Evolutionary conservation across 2,113 vertebrate genomes (phyloP).

Genomic region (Bucco capensis): DNA sequence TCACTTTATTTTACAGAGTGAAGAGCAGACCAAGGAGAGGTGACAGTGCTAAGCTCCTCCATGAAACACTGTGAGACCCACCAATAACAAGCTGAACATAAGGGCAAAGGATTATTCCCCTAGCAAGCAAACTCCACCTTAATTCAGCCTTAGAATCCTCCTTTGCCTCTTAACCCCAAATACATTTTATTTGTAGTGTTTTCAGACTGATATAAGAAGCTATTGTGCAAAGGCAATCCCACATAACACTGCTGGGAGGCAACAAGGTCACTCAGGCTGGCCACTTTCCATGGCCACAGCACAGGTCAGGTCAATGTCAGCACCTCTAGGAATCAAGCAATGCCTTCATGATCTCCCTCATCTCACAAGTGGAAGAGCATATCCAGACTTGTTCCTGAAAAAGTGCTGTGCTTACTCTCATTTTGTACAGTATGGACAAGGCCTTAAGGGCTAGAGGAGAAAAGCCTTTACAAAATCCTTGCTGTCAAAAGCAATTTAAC

Average conservation of each 20-base stretch:
- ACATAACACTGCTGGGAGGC: rapidly evolving
- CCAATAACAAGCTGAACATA: rapidly evolving
- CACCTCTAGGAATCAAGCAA: neutral
- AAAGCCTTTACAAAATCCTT: neutral
- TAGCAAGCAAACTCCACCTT: rapidly evolving
- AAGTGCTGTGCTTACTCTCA: neutral
- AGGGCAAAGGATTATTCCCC: neutral
- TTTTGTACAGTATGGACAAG: neutral
- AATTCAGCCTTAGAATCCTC: neutral
- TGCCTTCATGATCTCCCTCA: neutral
- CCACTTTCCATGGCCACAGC: neutral
- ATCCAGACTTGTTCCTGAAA: neutral
- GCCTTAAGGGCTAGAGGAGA: neutral
- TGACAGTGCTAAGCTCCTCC: neutral
- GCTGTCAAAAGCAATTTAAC: neutral
- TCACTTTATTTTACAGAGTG: neutral
- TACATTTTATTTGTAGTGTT: neutral
- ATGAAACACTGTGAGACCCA: neutral
- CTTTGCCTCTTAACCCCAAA: neutral
- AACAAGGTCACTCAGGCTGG: neutral
- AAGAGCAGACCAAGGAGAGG: neutral
- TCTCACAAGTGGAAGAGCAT: neutral
- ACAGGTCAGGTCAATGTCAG: neutral
- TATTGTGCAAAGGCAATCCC: neutral
- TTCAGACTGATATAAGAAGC: neutral